A percentile compares a stretch with the other conserved stretches of the same genome.
These are phyloP conservation scores for Trichechus manatus DNA, from an alignment of 2,113 vertebrate species.

Conservation along the genomic window DNA sequence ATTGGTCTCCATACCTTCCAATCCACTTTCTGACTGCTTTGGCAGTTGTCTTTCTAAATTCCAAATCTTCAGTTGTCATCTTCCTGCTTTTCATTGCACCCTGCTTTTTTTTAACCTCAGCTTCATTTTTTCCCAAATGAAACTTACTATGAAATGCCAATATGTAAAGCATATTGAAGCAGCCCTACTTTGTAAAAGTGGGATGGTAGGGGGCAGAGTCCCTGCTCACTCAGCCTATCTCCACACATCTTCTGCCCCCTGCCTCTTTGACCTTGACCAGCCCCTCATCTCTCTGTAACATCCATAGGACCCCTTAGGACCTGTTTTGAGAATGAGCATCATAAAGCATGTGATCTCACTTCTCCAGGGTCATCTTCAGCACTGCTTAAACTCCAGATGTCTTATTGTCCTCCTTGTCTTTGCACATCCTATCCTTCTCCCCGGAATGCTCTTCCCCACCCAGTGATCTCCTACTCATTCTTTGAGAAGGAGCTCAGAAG, in stretches of 20 bases:
- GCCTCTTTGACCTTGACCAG: neutral
- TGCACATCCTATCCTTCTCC: neutral
- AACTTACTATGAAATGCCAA: neutral
- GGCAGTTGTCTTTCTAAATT: neutral
- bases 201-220: neutral
- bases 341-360: too few relatives aligned
- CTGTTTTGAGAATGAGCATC: neutral
- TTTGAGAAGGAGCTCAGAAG: neutral
- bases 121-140: neutral
- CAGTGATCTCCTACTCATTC: neutral
- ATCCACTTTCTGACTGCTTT: neutral
- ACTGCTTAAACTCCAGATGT: neutral
- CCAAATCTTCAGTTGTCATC: neutral
- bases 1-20: neutral
- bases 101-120: neutral
- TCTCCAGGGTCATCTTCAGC: neutral
- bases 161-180: neutral
- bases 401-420: neutral
- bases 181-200: neutral
- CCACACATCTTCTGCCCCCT: neutral
- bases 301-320: neutral
- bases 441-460: neutral
- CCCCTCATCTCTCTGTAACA: rapidly evolving
- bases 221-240: neutral
- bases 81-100: neutral